A percentile compares a stretch with the other conserved stretches of the same genome.
These are phyloP conservation scores for Elanoides forficatus DNA, from an alignment of 2,113 vertebrate genomes.

Conservation along the genomic window DNA sequence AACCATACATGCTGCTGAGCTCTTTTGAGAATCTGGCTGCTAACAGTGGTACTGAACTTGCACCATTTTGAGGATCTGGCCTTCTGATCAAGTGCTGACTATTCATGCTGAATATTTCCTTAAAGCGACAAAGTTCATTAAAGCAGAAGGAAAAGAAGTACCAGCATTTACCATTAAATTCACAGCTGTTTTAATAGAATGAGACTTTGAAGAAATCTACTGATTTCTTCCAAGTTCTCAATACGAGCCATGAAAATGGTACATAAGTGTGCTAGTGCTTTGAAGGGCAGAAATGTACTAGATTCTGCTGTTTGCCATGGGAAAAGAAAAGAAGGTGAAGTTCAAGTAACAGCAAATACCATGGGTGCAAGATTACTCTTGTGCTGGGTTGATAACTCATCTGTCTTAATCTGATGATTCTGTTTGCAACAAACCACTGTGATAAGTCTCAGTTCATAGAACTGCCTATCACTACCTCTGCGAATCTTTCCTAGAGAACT, in stretches of 20 bases:
- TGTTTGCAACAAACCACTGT: background rate
- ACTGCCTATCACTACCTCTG: background rate
- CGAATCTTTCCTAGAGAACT: background rate
- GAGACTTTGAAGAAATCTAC: background rate
- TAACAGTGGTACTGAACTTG: background rate
- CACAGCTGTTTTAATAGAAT: background rate
- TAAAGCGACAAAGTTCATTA: background rate
- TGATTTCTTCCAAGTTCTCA: background rate
- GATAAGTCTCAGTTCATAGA: background rate
- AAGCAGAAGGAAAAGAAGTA: background rate
- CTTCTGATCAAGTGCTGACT: background rate
- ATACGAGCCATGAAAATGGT: background rate
- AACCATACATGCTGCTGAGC: background rate
- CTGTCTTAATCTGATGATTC: conserved; percentile 16
- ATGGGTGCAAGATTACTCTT: background rate
- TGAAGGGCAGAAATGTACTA: background rate
- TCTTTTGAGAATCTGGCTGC: background rate
- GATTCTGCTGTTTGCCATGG: background rate
- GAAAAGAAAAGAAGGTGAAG: background rate
- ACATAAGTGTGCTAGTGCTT: background rate
- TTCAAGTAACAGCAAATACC: background rate
- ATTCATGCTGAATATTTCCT: background rate
- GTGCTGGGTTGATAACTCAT: background rate
- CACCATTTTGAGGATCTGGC: background rate
- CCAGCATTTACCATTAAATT: background rate